Conservation (phyloP, 2,888 invertebrate species). For the Ypsolopha sequella region DNA sequence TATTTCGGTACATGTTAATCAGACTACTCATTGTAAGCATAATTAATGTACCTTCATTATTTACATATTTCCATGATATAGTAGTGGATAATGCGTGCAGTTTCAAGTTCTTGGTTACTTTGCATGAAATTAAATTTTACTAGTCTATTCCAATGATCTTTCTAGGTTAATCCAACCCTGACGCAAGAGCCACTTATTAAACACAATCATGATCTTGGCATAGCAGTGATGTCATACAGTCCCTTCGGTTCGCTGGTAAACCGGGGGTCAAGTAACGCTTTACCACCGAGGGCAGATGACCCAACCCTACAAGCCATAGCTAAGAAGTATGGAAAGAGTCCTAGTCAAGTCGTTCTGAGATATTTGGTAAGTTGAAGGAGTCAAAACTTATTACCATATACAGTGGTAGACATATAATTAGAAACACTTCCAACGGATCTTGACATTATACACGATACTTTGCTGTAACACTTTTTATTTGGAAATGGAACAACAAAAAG, state of each 20-base stretch:
- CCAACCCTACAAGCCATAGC: slow-evolving; percentile 66
- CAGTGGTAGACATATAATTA: no score
- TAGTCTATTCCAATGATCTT: background rate
- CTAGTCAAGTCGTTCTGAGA: slow-evolving; percentile 74
- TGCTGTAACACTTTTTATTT: no score
- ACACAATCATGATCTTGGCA: slow-evolving; percentile 74
- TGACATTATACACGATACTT: no score
- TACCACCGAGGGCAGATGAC: slow-evolving; percentile 66
- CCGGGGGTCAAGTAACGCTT: slow-evolving; percentile 29
- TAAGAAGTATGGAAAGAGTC: slow-evolving; percentile 73
- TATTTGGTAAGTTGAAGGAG: slow-evolving; percentile 67
- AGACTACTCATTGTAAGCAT: background rate
- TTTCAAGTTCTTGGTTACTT: background rate
- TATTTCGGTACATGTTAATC: background rate
- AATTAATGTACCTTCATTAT: background rate
- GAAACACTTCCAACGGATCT: no score
- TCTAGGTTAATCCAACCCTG: slow-evolving; percentile 73
- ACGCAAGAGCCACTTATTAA: slow-evolving; percentile 76
- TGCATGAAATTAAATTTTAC: background rate
- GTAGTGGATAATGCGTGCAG: background rate
- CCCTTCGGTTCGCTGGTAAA: slow-evolving; percentile 67
- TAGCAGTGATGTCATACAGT: slow-evolving; percentile 79
- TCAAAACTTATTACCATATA: no score
- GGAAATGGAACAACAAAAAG: no score
- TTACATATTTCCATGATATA: background rate